These are phyloP conservation scores for Poeciliopsis infans DNA, from an alignment of 2,797 vertebrate genomes.

Conservation along the genomic window DNA sequence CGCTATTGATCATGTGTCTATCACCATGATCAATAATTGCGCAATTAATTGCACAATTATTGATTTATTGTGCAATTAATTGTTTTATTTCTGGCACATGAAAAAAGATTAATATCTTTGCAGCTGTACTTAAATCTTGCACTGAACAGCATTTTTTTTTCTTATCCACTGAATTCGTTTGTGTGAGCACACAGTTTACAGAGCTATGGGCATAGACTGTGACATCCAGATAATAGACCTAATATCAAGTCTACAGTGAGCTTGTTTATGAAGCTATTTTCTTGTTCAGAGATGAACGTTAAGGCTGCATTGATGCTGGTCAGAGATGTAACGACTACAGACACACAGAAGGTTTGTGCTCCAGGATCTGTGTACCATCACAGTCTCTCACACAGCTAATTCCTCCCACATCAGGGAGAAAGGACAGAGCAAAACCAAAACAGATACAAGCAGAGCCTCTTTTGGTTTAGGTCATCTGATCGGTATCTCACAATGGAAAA, in stretches of 20 bases:
- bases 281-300: background rate
- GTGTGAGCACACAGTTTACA: background rate
- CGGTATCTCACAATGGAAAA: background rate
- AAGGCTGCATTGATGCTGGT: background rate
- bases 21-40: too few species aligned
- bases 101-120: background rate
- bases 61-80: background rate
- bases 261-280: background rate
- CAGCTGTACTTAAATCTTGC: background rate
- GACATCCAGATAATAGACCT: background rate
- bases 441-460: background rate
- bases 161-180: background rate
- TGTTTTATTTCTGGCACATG: background rate
- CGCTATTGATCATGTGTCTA: too few species aligned
- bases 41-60: background rate
- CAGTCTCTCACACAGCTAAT: background rate
- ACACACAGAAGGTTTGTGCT: background rate
- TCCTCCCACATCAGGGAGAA: background rate
- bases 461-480: background rate
- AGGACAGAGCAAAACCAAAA: background rate
- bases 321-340: background rate
- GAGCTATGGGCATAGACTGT: background rate
- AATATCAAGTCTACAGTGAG: background rate
- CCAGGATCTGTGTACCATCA: background rate
- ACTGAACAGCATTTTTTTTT: background rate